Percentiles rank a stretch among this genome's conserved stretches.
These are phyloP conservation scores for Berghia stephanieae DNA, from an alignment of 1,140 invertebrate species.

Conservation along the genomic window DNA sequence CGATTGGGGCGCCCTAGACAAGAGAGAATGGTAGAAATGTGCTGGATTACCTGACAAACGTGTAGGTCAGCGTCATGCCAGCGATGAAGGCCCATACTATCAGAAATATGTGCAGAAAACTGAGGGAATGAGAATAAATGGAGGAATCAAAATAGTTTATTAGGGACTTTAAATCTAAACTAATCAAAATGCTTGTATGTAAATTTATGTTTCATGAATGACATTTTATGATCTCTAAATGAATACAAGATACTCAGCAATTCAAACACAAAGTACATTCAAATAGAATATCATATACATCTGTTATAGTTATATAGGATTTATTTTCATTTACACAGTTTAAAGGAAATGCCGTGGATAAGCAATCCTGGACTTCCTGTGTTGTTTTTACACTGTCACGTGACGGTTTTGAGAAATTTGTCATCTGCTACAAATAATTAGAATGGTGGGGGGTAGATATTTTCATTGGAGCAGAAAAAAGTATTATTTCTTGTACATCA, in stretches of 20 bases:
- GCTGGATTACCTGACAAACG: conserved; percentile 43
- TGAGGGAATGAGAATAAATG: conserved; percentile 34
- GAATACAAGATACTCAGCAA: neutral
- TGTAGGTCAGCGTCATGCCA: conserved; percentile 47
- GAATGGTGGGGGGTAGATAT: no score
- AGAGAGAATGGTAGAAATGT: neutral
- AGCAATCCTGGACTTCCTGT: no score
- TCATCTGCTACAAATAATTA: no score
- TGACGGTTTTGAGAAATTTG: no score
- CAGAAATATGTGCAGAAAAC: conserved; percentile 47
- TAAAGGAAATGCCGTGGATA: no score
- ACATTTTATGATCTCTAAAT: neutral
- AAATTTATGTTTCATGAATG: neutral
- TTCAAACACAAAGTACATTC: neutral
- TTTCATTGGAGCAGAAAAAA: no score
- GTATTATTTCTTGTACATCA: neutral
- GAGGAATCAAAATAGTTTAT: no score
- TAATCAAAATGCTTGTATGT: neutral
- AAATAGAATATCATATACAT: neutral
- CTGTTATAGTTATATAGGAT: neutral
- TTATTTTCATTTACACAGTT: no score
- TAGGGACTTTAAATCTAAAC: neutral
- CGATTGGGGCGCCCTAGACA: neutral
- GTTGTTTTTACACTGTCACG: no score
- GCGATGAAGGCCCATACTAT: conserved; percentile 51